phyloP scores from a whole-genome alignment of 2,113 vertebrate genomes.

The Phasianus colchicus region DNA sequence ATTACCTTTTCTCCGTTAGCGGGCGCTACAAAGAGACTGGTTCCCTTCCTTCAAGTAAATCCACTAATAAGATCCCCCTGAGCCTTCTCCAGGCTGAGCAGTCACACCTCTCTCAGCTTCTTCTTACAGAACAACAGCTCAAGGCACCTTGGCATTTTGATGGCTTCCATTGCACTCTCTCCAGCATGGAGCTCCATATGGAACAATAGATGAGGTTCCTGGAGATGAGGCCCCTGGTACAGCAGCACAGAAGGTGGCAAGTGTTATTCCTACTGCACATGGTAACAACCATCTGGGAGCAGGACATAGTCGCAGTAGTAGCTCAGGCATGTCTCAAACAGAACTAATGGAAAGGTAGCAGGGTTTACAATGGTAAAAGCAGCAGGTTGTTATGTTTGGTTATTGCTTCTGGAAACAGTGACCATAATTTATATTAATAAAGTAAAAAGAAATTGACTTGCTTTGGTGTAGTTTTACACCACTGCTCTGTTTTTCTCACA shows the following conservation, averaged over 20 bases:
- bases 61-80: not conserved
- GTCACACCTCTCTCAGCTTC: not conserved
- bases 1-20: not conserved
- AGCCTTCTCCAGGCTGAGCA: not conserved
- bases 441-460: not conserved
- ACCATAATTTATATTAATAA: not conserved
- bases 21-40: not conserved
- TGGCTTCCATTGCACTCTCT: not conserved
- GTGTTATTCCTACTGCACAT: not conserved
- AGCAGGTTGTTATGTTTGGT: not conserved
- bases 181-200: not conserved
- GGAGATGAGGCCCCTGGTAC: not conserved
- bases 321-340: not conserved
- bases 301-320: not conserved
- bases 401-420: not conserved
- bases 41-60: not conserved
- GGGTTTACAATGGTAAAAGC: not conserved
- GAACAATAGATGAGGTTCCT: not conserved
- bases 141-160: not conserved
- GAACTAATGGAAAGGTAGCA: not conserved
- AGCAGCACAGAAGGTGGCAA: not conserved
- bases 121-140: not conserved
- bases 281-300: not conserved
- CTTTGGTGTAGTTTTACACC: not conserved
- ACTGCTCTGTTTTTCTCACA: not conserved